These are phyloP conservation scores for Halesus radiatus DNA, from an alignment of 1,140 invertebrate genomes.

Conservation along the genomic window DNA sequence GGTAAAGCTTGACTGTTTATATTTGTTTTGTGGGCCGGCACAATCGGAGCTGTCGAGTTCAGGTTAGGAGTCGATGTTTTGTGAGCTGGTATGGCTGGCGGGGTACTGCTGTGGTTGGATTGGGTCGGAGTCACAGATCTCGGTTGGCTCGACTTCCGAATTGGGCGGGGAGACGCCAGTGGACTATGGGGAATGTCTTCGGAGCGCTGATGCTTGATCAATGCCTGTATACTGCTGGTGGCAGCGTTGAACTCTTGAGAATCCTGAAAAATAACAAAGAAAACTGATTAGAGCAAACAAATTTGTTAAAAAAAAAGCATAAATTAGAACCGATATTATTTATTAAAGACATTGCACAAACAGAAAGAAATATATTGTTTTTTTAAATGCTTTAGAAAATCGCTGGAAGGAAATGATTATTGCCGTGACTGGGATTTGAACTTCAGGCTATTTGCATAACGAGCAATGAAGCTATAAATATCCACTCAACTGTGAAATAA, in stretches of 20 bases:
- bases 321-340: no score
- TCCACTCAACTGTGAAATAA: no score
- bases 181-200: conserved; percentile 61
- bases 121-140: conserved; percentile 53
- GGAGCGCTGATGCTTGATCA: conserved; percentile 60
- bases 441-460: no score
- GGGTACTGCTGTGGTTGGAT: conserved; percentile 17
- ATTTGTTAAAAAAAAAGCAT: no score
- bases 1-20: not conserved
- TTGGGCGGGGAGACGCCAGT: conserved; percentile 63
- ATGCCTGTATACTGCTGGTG: conserved; percentile 72
- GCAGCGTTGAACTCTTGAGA: conserved; percentile 74
- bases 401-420: no score
- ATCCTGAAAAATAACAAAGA: conserved; percentile 63
- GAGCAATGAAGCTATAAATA: no score
- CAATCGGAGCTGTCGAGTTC: conserved; percentile 33
- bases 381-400: no score
- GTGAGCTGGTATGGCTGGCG: conserved; percentile 37
- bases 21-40: conserved; percentile 40
- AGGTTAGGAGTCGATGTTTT: conserved; percentile 25
- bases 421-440: no score
- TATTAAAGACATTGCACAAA: no score
- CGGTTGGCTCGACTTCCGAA: conserved; percentile 55
- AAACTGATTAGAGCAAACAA: not conserved
- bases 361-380: no score